A percentile compares a stretch with the other conserved stretches of the same genome.
These are phyloP conservation scores for Plectropomus leopardus DNA, from an alignment of 2,113 vertebrate genomes.

Conservation along the genomic window DNA sequence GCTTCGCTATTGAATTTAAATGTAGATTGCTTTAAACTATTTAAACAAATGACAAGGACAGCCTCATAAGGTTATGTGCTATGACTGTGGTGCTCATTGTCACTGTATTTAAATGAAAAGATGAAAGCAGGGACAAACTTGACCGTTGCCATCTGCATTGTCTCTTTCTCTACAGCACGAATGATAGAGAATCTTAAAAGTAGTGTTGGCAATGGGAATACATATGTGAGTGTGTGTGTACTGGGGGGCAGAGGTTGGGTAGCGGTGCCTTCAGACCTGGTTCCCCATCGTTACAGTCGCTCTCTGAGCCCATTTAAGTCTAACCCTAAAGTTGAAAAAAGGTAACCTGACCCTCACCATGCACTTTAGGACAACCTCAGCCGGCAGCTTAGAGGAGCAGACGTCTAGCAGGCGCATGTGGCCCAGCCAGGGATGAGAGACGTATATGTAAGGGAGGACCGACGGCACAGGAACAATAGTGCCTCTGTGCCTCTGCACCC, in stretches of 20 bases:
- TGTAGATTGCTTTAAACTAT: not conserved
- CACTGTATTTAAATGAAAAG: not conserved
- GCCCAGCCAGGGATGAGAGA: slow-evolving; percentile 63
- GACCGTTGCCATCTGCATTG: not conserved
- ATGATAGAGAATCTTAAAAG: not conserved
- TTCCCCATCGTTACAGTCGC: slow-evolving; percentile 36
- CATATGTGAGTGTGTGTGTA: not conserved
- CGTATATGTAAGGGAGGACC: slow-evolving; percentile 61
- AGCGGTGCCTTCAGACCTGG: slow-evolving; percentile 20
- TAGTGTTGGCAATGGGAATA: not conserved
- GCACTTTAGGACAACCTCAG: slow-evolving; percentile 75
- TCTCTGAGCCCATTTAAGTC: slow-evolving; percentile 55
- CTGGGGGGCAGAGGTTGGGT: not conserved
- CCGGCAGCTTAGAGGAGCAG: slow-evolving; percentile 65
- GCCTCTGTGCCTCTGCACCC: slow-evolving; percentile 78
- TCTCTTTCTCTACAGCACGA: not conserved
- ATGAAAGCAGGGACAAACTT: not conserved
- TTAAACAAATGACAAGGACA: slow-evolving; percentile 8
- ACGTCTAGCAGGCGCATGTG: slow-evolving; percentile 70
- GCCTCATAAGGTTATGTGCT: not conserved
- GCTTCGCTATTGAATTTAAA: not conserved
- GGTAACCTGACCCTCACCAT: slow-evolving; percentile 70
- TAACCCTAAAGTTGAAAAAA: slow-evolving; percentile 55
- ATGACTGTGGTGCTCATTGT: not conserved
- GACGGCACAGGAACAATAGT: slow-evolving; percentile 77